Percentiles rank a stretch among this genome's conserved stretches.
These are phyloP conservation scores for Apamea sordens DNA, from an alignment of 2,888 invertebrate species.

Conservation along the genomic window DNA sequence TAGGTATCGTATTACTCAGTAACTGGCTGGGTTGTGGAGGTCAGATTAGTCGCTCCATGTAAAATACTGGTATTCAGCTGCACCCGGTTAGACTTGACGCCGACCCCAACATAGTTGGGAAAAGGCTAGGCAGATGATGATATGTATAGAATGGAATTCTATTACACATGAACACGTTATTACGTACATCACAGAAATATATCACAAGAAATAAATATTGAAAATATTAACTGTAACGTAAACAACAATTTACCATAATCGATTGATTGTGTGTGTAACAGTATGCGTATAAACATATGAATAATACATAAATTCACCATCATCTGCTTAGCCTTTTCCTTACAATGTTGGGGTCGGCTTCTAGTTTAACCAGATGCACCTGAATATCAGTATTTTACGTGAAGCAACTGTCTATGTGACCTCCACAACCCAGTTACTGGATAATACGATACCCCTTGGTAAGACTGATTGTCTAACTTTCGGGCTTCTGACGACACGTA, in stretches of 20 bases:
- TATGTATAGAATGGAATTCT: background rate
- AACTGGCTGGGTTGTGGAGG: too few relatives aligned
- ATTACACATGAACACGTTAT: background rate
- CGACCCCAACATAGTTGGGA: too few relatives aligned
- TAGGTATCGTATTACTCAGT: too few relatives aligned
- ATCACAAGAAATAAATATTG: too few relatives aligned
- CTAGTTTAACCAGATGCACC: background rate
- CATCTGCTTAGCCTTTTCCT: background rate
- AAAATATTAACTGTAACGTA: background rate
- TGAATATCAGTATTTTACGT: background rate
- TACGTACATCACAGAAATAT: background rate
- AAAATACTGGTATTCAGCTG: too few relatives aligned
- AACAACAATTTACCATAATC: background rate
- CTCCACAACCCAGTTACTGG: background rate
- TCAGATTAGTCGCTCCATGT: too few relatives aligned
- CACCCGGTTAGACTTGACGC: too few relatives aligned
- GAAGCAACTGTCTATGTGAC: background rate
- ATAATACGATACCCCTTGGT: background rate
- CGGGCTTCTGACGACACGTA: too few relatives aligned
- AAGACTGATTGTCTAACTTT: background rate
- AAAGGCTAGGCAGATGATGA: too few relatives aligned
- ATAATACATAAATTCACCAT: background rate
- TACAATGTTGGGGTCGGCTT: background rate
- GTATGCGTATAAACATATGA: background rate
- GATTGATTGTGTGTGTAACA: conserved; percentile 1